Base-by-base conservation (phyloP, 2,113 vertebrate genomes). In the Podilymbus podiceps region DNA sequence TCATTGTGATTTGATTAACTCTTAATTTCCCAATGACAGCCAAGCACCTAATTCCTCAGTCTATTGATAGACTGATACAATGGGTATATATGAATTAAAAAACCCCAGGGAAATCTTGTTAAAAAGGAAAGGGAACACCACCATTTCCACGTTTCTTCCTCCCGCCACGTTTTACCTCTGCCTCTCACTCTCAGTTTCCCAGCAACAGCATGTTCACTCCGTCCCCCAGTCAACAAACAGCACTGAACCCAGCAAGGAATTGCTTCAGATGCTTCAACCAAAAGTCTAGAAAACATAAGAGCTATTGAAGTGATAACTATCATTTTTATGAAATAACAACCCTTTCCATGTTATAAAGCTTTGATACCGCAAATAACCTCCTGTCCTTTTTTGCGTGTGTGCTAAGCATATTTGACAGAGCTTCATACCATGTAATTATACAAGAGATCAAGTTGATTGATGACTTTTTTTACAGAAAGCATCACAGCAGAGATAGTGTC, bases 181-280 rank as follows among this genome's bases (percentile, higher is more conserved):
- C 88, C 46, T 96, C 74, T 90, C 67, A 21, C n/a, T 95, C 92
- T 93, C 97, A 97, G 96, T 97, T 86, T 97, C 97, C 97, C 97
- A 93, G 97, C 97, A 97, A 97, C 97, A 94, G 94, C 93, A 95
- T 82, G 47, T 71, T 90, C 81, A 9, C 82, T 89, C 74, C 76
- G 72, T 89, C 80, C 95, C 80, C 94, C 85, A 76, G 91, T 90
- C 93, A 93, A 90, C 59, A 93, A 88, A 75, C 73, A 94, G 91
- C 76, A 24, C 79, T 15, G 81, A 94, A 85, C 79, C 88, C 87
- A 86, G 88, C 20, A 47, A 93, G 90, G 90, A 94, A 93, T 91
- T 74, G 58, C 75, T 91, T 89, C 85, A 82, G 90, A 87, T 66
- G 76, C 91, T 95, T 89, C 74, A 87, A 72, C 85, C 74, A 40